Evolutionary conservation across 2,888 invertebrate species (phyloP).

Genomic region (Oconnorella tubifera): DNA sequence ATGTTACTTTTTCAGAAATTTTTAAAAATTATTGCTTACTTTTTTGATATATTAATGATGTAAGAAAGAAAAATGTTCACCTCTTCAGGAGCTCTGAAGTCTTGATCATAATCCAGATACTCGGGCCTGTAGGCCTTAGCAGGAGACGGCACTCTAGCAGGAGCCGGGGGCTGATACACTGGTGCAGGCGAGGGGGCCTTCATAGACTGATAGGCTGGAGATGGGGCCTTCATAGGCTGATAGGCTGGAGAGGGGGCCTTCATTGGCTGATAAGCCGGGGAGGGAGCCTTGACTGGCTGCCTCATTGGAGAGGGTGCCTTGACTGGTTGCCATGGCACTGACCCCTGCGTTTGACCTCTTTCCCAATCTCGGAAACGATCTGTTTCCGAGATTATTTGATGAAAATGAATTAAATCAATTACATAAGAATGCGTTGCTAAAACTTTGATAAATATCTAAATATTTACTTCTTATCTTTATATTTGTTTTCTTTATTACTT

Average conservation of each 20-base stretch:
- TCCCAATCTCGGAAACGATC: constrained; percentile 34
- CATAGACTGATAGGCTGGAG: neutral
- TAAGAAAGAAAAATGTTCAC: too few relatives aligned
- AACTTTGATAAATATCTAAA: too few relatives aligned
- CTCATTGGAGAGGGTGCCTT: constrained; percentile 2
- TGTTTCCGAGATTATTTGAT: too few relatives aligned
- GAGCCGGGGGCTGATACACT: constrained; percentile 28
- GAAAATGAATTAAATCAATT: too few relatives aligned
- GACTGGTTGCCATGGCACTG: constrained; percentile 10
- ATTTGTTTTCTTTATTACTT: too few relatives aligned
- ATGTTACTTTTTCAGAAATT: too few relatives aligned
- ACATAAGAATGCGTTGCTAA: too few relatives aligned
- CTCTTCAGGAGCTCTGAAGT: constrained; percentile 1
- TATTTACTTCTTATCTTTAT: too few relatives aligned
- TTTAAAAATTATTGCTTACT: too few relatives aligned
- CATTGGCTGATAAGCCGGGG: neutral
- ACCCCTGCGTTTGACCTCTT: constrained; percentile 3
- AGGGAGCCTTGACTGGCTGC: constrained; percentile 1
- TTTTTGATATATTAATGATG: too few relatives aligned
- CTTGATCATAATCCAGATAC: constrained; percentile 9
- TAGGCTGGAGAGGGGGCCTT: neutral
- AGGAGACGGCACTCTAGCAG: constrained; percentile 15
- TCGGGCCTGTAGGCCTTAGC: constrained; percentile 20
- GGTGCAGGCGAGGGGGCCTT: constrained; percentile 2
- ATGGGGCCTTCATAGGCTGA: constrained; percentile 6